Percentiles rank a stretch among this genome's conserved stretches.
Evolutionary conservation across 2,113 vertebrate species (phyloP).

Genomic region (Anser cygnoides): DNA sequence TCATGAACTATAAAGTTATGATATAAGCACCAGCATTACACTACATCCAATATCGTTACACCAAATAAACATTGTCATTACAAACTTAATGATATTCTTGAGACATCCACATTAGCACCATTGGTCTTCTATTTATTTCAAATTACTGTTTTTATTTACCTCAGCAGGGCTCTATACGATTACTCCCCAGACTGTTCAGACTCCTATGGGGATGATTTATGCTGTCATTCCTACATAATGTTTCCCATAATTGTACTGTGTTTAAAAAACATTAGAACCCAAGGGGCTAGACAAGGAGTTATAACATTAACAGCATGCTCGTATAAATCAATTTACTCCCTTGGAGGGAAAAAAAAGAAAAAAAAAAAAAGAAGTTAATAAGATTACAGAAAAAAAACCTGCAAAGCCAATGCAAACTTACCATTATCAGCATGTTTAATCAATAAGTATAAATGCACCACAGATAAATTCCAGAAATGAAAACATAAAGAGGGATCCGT

Average conservation of each 20-base stretch:
- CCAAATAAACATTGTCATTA: constrained; percentile 54
- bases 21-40: constrained; percentile 35
- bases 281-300: constrained; percentile 70
- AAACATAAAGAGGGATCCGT: not conserved
- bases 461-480: not conserved
- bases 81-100: constrained; percentile 72
- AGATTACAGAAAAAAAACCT: constrained; percentile 27
- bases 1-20: not conserved
- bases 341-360: constrained; percentile 36
- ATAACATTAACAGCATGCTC: constrained; percentile 70
- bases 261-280: constrained; percentile 73
- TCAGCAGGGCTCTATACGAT: constrained; percentile 60
- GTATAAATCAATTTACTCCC: constrained; percentile 78
- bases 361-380: not conserved
- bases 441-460: constrained; percentile 10
- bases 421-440: constrained; percentile 13
- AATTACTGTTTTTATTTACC: constrained; percentile 81
- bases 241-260: constrained; percentile 69
- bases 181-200: constrained; percentile 45
- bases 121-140: constrained; percentile 77
- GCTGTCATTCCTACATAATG: constrained; percentile 58
- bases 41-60: constrained; percentile 18
- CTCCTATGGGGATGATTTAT: constrained; percentile 67
- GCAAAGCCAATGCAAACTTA: not conserved
- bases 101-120: constrained; percentile 75